These are phyloP conservation scores for Leptopilina syphax DNA, from an alignment of 2,888 invertebrate species.

Conservation along the genomic window DNA sequence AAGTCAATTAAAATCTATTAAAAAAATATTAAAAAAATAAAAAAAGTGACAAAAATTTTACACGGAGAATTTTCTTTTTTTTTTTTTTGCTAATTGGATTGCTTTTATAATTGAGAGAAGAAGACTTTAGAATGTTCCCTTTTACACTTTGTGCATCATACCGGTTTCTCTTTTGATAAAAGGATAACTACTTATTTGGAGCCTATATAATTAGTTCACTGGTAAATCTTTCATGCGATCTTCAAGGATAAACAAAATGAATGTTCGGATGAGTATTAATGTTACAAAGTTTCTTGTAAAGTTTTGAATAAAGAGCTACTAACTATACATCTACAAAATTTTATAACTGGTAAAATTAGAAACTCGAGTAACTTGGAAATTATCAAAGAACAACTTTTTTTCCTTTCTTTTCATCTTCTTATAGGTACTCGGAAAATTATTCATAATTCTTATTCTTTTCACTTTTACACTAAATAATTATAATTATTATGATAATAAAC, in stretches of 20 bases:
- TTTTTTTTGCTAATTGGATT: no score
- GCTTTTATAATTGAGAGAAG: no score
- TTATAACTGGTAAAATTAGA: conserved; percentile 2
- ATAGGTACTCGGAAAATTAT: conserved; percentile 7
- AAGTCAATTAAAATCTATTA: no score
- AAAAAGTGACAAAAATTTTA: no score
- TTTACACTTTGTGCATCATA: not conserved
- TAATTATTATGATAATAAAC: conserved; percentile 9
- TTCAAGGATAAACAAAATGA: conserved; percentile 12
- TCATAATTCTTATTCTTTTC: not conserved
- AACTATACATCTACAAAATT: not conserved
- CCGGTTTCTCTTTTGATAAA: not conserved
- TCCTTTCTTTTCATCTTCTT: not conserved
- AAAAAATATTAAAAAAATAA: no score
- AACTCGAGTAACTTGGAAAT: not conserved
- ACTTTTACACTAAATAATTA: conserved; percentile 10
- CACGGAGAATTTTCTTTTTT: no score
- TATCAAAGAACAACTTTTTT: not conserved
- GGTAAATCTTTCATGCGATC: not conserved
- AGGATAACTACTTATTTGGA: conserved; percentile 1
- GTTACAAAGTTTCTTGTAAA: not conserved
- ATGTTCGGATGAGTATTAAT: not conserved
- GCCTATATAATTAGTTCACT: conserved; percentile 4
- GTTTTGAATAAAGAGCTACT: not conserved
- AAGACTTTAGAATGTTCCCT: no score